phyloP scores from a whole-genome alignment of 2,797 vertebrate genomes.

The Melanotaenia maccullochi region DNA sequence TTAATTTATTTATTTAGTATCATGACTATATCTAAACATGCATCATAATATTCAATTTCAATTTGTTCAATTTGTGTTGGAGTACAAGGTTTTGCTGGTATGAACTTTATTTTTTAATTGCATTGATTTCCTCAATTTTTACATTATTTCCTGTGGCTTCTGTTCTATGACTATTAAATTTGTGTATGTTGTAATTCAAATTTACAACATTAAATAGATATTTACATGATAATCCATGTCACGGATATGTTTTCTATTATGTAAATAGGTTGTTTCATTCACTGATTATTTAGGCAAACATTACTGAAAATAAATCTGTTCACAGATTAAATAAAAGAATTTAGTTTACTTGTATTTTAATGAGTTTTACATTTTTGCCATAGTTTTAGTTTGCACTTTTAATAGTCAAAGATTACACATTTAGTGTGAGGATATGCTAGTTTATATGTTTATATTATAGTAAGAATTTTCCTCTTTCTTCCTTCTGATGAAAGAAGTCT shows the following conservation, averaged over 20 bases:
- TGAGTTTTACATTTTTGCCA: not conserved
- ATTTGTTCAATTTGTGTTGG: not conserved
- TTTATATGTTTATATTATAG: conserved; percentile 9
- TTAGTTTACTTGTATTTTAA: not conserved
- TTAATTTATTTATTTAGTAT: not conserved
- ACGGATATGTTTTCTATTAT: too few species aligned
- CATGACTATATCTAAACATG: not conserved
- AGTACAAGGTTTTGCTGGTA: not conserved
- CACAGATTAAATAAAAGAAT: too few species aligned
- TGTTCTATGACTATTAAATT: too few species aligned
- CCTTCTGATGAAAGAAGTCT: conserved; percentile 13
- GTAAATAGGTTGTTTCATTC: too few species aligned
- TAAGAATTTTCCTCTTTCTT: not conserved
- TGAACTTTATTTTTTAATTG: not conserved
- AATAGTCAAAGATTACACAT: not conserved
- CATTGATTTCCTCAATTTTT: not conserved
- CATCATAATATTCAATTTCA: not conserved
- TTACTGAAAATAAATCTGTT: too few species aligned
- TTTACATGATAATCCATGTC: too few species aligned
- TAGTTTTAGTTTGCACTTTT: not conserved
- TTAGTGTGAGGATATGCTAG: conserved; percentile 7
- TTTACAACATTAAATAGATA: too few species aligned
- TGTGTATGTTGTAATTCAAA: too few species aligned
- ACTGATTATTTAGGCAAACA: too few species aligned
- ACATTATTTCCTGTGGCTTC: not conserved